phyloP scores from a whole-genome alignment of 1,140 invertebrate genomes.

The Zaprionus lachaisei region DNA sequence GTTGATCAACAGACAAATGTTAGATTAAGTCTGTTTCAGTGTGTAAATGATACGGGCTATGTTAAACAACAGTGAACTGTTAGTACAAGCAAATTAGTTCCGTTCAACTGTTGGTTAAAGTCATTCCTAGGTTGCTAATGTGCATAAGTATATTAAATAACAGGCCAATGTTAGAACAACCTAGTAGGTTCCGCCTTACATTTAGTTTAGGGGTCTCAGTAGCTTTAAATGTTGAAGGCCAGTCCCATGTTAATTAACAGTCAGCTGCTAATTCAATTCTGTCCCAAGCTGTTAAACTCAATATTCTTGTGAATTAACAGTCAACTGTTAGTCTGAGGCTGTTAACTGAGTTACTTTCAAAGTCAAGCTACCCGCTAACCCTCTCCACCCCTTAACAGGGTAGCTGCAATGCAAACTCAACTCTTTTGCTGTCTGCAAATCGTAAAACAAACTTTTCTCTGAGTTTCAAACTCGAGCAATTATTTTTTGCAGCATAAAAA shows the following conservation, averaged over 20 bases:
- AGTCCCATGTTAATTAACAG: background rate
- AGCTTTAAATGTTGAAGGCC: too few relatives aligned
- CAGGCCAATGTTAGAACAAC: background rate
- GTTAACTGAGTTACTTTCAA: background rate
- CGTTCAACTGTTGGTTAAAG: too few relatives aligned
- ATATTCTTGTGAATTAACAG: background rate
- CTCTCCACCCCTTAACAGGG: background rate
- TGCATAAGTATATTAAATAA: background rate
- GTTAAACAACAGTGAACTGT: too few relatives aligned
- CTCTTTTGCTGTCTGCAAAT: background rate
- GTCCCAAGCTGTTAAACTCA: background rate
- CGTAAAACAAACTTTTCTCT: background rate
- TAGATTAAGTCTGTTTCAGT: background rate
- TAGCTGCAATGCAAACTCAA: background rate
- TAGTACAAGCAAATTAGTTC: too few relatives aligned
- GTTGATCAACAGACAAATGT: background rate
- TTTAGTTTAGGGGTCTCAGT: too few relatives aligned
- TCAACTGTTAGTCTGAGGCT: background rate
- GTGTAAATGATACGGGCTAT: background rate
- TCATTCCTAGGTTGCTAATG: too few relatives aligned
- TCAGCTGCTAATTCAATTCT: background rate
- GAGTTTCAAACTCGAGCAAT: background rate
- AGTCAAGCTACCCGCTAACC: background rate
- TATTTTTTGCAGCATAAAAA: background rate
- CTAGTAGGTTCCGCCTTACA: too few relatives aligned